These are phyloP conservation scores for Anas bernieri DNA, from an alignment of 2,797 vertebrate genomes.

Conservation along the genomic window DNA sequence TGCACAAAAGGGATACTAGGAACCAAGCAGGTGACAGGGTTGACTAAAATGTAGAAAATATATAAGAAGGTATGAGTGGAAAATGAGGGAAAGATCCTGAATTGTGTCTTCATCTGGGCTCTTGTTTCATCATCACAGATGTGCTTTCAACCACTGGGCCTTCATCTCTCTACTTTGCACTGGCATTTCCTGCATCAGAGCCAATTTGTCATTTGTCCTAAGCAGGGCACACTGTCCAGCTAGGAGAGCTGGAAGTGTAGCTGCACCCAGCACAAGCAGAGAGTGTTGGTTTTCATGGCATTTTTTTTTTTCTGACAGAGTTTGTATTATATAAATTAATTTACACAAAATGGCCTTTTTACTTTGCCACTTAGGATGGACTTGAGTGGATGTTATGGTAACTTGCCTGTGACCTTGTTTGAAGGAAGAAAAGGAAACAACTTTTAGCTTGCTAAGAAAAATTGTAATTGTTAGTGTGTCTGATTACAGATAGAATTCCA, in stretches of 20 bases:
- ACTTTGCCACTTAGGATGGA: not conserved
- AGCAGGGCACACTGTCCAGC: not conserved
- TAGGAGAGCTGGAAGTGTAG: not conserved
- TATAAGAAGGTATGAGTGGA: not conserved
- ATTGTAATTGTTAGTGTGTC: not conserved
- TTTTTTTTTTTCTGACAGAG: not conserved
- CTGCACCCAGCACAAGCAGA: not conserved
- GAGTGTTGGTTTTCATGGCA: rapidly evolving
- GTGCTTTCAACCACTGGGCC: rapidly evolving
- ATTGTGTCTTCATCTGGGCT: not conserved
- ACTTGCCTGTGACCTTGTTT: not conserved
- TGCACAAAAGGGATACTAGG: not conserved
- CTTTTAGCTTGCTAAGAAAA: not conserved
- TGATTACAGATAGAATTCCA: slow-evolving; percentile 83
- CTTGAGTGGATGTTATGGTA: not conserved
- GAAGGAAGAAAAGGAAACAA: not conserved
- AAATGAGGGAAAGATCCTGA: not conserved
- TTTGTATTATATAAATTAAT: not conserved
- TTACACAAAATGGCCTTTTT: not conserved
- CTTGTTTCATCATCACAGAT: rapidly evolving
- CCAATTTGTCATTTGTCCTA: not conserved
- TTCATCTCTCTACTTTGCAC: rapidly evolving
- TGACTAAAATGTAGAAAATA: not conserved
- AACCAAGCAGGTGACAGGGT: not conserved
- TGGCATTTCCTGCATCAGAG: not conserved